Base-by-base conservation (phyloP, 2,113 vertebrate species). In the Gorsachius goisagi region DNA sequence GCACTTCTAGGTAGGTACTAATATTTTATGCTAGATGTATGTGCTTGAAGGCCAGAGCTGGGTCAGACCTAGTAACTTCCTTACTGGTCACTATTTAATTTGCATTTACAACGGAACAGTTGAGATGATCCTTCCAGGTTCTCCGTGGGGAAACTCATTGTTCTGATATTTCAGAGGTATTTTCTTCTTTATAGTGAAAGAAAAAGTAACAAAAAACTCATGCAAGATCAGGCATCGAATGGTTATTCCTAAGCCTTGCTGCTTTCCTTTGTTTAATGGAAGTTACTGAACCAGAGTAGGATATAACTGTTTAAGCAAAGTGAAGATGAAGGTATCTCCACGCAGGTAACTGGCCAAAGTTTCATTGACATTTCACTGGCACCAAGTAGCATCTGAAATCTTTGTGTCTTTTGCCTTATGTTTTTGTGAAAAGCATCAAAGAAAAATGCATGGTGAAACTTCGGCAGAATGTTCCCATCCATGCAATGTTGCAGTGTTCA, bases 1-100 rank as follows among this genome's bases (percentile, higher is more conserved):
- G 99, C 99, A 62, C 98, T 99, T 96, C 97, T 99, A 89, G 99
- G 99, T 99, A 98, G 98, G 99, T 98, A 90, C 95, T 74, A 49
- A 32, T 82, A 69, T 91, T 90, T 72, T 91, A 83, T 91, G 56
- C 39, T 87, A 24, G 32, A 30, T 69, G 53, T 58, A 52, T 37
- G 18, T 11, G 53, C 39, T 92, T 93, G 37, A 86, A 95, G 53
- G 50, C 24, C 41, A 58, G 53, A 80, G 12, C 50, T 49, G n/a
- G 56, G 17, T 64, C 52, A 83, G 45, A 71, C 15, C 7, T 55
- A 52, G 50, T 60, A 49, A 45, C 72, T 77, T 56, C 14, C 12
- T 74, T 50, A 50, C 3, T 71, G 24, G 8, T 63, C 17, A 8
- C 30, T 39, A 8, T 71, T 74, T 49, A 63, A 37, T 82, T 72